Conservation (phyloP, 2,888 invertebrate genomes). For the Drosophila algonquin region DNA sequence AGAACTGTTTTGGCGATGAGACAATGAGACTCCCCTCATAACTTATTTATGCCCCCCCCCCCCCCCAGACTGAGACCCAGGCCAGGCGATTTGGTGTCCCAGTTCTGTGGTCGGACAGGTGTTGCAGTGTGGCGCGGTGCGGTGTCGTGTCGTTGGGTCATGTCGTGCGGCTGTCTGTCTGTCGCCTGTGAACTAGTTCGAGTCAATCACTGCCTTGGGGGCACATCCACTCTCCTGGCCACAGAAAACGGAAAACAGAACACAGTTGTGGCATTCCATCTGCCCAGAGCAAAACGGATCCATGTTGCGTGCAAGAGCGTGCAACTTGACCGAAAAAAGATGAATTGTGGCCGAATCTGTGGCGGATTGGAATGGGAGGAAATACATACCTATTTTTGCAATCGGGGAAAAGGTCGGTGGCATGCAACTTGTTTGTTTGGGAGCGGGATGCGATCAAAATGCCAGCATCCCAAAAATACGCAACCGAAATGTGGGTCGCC, state of each 20-base stretch:
- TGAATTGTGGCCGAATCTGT: slow-evolving; percentile 16
- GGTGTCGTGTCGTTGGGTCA: slow-evolving; percentile 5
- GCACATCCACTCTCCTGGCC: slow-evolving; percentile 34
- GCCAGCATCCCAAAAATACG: slow-evolving; percentile 74
- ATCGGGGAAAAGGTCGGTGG: slow-evolving; percentile 71
- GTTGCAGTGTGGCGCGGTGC: background rate
- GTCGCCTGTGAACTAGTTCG: slow-evolving; percentile 70
- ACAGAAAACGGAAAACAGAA: background rate
- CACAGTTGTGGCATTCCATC: slow-evolving; percentile 19
- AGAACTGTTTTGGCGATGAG: slow-evolving; percentile 33
- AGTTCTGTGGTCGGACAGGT: slow-evolving; percentile 31
- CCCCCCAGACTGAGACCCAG: slow-evolving; percentile 1
- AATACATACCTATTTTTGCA: slow-evolving; percentile 36
- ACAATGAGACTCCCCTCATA: slow-evolving; percentile 44
- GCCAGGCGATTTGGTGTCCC: slow-evolving; percentile 31
- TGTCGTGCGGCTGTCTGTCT: slow-evolving; percentile 22
- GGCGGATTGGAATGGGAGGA: background rate
- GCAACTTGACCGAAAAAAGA: slow-evolving; percentile 72
- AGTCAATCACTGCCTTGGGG: slow-evolving; percentile 69
- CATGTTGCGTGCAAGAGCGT: slow-evolving; percentile 27
- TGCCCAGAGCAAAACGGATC: slow-evolving; percentile 9
- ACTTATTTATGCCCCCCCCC: slow-evolving; percentile 42
- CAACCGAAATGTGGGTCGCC: slow-evolving; percentile 67
- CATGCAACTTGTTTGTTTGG: slow-evolving; percentile 51
- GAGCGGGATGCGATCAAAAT: slow-evolving; percentile 51